Evolutionary conservation across 2,888 invertebrate genomes (phyloP).

Genomic region (Acrocera orbiculus): DNA sequence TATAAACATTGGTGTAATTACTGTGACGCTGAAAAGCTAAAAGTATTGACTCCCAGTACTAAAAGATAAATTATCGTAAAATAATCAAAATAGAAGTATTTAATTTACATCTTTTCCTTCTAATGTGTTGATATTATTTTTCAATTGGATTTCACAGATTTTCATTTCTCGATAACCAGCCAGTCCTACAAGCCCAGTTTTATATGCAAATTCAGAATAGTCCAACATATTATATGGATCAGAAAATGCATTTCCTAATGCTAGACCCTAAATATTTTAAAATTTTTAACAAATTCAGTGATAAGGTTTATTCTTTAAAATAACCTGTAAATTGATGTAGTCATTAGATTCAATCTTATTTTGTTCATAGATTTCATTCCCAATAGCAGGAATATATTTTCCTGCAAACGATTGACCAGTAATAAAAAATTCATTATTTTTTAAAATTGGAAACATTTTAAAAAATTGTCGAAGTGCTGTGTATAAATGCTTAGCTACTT

Average conservation of each 20-base stretch:
- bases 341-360: conserved; percentile 14
- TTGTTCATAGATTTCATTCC: conserved; percentile 13
- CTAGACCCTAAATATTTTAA: conserved; percentile 31
- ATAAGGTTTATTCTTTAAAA: conserved; percentile 7
- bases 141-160: conserved; percentile 18
- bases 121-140: conserved; percentile 29
- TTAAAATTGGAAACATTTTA: conserved; percentile 40
- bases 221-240: conserved; percentile 36
- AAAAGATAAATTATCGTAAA: conserved; percentile 14
- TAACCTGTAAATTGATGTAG: conserved; percentile 34
- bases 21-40: conserved; percentile 33
- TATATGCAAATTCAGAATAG: conserved; percentile 38
- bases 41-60: conserved; percentile 37
- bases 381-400: conserved; percentile 37
- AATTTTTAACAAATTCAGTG: neutral
- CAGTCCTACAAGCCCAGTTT: conserved; percentile 28
- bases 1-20: conserved; percentile 34
- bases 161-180: conserved; percentile 37
- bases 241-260: conserved; percentile 40
- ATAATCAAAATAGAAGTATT: neutral
- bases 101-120: conserved; percentile 15
- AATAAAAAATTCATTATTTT: conserved; percentile 41
- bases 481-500: conserved; percentile 45
- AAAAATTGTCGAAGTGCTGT: conserved; percentile 44
- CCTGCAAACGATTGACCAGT: conserved; percentile 51